Conservation (phyloP, 2,113 vertebrate genomes). For the Boleophthalmus pectinirostris region DNA sequence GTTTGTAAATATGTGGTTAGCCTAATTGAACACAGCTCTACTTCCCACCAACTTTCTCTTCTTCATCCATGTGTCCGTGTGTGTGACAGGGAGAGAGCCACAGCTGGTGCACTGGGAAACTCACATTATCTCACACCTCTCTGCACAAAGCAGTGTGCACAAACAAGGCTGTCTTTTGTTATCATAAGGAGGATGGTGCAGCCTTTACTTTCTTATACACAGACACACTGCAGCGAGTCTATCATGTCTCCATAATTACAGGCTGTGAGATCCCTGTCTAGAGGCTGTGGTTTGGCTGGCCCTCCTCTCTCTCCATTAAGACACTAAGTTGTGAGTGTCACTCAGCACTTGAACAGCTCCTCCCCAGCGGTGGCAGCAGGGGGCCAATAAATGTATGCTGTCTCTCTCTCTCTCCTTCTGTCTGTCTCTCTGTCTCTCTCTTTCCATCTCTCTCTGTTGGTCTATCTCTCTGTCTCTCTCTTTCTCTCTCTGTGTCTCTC, state of each 20-base stretch:
- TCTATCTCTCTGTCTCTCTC: neutral
- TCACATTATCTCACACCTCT: slow-evolving; percentile 20
- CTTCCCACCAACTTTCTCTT: slow-evolving; percentile 73
- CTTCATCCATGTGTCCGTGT: slow-evolving; percentile 41
- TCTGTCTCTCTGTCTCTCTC: neutral
- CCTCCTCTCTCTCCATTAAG: slow-evolving; percentile 69
- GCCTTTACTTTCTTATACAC: slow-evolving; percentile 8
- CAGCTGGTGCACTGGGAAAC: slow-evolving; percentile 51
- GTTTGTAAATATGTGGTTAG: slow-evolving; percentile 79
- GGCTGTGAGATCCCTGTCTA: slow-evolving; percentile 64
- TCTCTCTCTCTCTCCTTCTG: neutral
- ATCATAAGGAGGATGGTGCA: slow-evolving; percentile 7
- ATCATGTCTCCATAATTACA: slow-evolving; percentile 71
- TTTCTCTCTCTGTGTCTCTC: slow-evolving; percentile 8
- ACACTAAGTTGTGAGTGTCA: slow-evolving; percentile 72
- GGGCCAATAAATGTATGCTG: slow-evolving; percentile 55
- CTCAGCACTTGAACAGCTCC: slow-evolving; percentile 60
- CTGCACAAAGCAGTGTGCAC: slow-evolving; percentile 15
- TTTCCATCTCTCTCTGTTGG: neutral
- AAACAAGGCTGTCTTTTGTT: slow-evolving; percentile 24
- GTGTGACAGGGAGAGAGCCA: slow-evolving; percentile 26
- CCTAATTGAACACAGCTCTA: slow-evolving; percentile 72
- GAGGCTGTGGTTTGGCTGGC: slow-evolving; percentile 74
- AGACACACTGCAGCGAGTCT: slow-evolving; percentile 40
- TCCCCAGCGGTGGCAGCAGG: slow-evolving; percentile 65